These are phyloP conservation scores for Phrynocephalus versicolor DNA, from an alignment of 2,113 vertebrate genomes.

Conservation along the genomic window DNA sequence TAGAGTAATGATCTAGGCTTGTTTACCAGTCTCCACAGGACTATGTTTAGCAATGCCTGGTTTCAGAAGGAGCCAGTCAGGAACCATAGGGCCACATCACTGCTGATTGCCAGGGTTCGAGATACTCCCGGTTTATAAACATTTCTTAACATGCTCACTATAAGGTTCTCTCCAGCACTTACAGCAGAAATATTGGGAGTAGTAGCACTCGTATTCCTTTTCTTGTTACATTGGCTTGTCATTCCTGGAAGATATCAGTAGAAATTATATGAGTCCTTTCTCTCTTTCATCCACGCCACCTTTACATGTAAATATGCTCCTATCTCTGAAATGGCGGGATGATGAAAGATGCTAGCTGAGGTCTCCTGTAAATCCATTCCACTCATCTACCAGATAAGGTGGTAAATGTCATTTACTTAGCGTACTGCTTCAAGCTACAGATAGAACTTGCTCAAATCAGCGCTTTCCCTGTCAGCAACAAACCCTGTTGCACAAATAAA, in stretches of 20 bases:
- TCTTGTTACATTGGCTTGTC: too few relatives aligned
- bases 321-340: not conserved
- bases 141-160: not conserved
- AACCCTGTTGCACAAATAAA: not conserved
- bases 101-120: not conserved
- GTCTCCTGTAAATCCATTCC: not conserved
- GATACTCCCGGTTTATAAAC: not conserved
- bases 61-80: not conserved
- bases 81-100: not conserved
- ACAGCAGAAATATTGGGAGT: too few relatives aligned
- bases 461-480: not conserved
- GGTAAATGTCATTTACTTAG: not conserved
- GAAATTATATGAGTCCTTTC: not conserved
- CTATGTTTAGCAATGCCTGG: not conserved
- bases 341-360: not conserved
- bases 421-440: not conserved
- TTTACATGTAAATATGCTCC: not conserved
- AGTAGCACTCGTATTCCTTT: too few relatives aligned
- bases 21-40: not conserved
- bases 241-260: not conserved
- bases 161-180: too few relatives aligned
- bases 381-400: not conserved
- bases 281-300: not conserved
- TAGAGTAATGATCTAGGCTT: not conserved
- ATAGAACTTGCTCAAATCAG: not conserved